Conservation (phyloP, 2,888 invertebrate species). For the Diloba caeruleocephala region DNA sequence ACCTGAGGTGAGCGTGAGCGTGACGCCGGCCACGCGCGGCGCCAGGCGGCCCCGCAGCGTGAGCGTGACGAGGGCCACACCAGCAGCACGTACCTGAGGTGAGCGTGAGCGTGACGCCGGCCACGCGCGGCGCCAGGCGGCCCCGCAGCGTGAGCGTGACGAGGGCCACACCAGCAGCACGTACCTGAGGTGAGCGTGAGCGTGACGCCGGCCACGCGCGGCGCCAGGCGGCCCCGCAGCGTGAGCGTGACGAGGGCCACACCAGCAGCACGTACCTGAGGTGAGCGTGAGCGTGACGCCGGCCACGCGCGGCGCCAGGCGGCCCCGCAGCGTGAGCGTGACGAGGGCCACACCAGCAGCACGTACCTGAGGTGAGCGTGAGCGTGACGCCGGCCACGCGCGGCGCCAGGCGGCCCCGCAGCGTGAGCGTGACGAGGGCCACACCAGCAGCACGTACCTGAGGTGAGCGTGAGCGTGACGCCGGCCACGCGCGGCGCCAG, state of each 20-base stretch:
- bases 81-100: no score
- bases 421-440: slow-evolving; percentile 90
- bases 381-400: slow-evolving; percentile 91
- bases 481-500: slow-evolving; percentile 92
- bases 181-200: no score
- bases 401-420: slow-evolving; percentile 83
- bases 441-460: slow-evolving; percentile 93
- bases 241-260: slow-evolving; percentile 89
- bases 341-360: slow-evolving; percentile 89
- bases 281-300: slow-evolving; percentile 88
- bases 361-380: no score
- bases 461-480: no score
- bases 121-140: slow-evolving; percentile 86
- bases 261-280: slow-evolving; percentile 80
- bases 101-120: slow-evolving; percentile 91
- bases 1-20: slow-evolving; percentile 84
- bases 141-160: slow-evolving; percentile 84
- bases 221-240: slow-evolving; percentile 86
- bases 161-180: slow-evolving; percentile 93
- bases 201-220: slow-evolving; percentile 92
- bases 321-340: slow-evolving; percentile 92
- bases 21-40: slow-evolving; percentile 90
- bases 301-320: slow-evolving; percentile 90
- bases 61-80: slow-evolving; percentile 91
- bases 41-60: slow-evolving; percentile 90